Evolutionary conservation across 2,113 vertebrate species (phyloP).

Genomic region (Notothenia coriiceps): DNA sequence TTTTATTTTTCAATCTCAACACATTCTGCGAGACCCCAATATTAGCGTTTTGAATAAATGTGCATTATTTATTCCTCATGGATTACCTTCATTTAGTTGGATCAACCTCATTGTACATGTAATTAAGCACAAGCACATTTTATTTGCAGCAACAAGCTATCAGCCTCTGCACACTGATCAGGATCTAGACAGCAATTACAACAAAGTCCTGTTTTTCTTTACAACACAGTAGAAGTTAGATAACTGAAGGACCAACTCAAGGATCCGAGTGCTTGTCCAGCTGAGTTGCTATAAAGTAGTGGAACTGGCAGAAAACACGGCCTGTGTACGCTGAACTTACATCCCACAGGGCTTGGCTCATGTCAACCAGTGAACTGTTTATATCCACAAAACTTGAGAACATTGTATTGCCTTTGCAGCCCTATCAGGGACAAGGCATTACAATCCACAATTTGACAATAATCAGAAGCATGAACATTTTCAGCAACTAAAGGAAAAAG

Average conservation of each 20-base stretch:
- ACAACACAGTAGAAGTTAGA: constrained; percentile 26
- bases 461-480: constrained; percentile 45
- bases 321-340: constrained; percentile 45
- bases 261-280: constrained; percentile 46
- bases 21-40: constrained; percentile 22
- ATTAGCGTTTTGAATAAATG: constrained; percentile 18
- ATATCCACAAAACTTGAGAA: constrained; percentile 60
- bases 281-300: constrained; percentile 52
- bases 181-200: constrained; percentile 29
- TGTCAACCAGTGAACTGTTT: constrained; percentile 69
- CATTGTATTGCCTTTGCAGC: constrained; percentile 36
- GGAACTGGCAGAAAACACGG: constrained; percentile 49
- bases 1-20: constrained; percentile 20
- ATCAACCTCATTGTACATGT: constrained; percentile 49
- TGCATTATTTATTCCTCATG: constrained; percentile 19
- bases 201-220: constrained; percentile 27
- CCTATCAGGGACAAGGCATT: constrained; percentile 36
- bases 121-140: constrained; percentile 45
- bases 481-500: neutral
- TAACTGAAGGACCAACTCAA: constrained; percentile 24
- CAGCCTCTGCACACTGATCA: constrained; percentile 19
- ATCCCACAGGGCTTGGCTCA: constrained; percentile 49
- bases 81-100: constrained; percentile 38
- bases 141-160: constrained; percentile 23
- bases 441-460: constrained; percentile 64